Evolutionary conservation across 2,113 vertebrate genomes (phyloP).

Genomic region (Oenanthe melanoleuca): DNA sequence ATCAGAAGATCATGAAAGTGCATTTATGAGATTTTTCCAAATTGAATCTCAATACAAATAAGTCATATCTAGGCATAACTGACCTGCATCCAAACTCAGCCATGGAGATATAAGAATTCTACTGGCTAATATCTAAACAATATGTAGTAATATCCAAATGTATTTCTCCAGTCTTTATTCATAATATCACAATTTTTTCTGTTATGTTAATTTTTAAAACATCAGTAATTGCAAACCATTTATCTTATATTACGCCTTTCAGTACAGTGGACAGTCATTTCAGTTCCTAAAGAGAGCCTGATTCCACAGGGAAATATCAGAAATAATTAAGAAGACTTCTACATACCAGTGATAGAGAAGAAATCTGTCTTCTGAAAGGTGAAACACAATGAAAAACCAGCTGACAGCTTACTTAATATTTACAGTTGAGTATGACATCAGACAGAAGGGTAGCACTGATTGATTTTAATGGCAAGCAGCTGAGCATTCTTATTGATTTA

Average conservation of each 20-base stretch:
- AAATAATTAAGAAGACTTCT: conserved; percentile 66
- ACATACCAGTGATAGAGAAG: conserved; percentile 29
- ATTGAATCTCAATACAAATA: not conserved
- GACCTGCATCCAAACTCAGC: not conserved
- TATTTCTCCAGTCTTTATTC: not conserved
- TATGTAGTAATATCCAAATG: not conserved
- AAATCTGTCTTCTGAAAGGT: conserved; percentile 67
- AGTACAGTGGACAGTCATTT: conserved; percentile 29
- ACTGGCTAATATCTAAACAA: not conserved
- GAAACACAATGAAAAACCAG: conserved; percentile 67
- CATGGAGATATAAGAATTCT: not conserved
- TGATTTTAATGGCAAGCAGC: conserved; percentile 76
- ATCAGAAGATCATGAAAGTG: conserved; percentile 19
- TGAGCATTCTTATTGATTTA: conserved; percentile 72
- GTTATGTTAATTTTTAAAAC: conserved; percentile 17
- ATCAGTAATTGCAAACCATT: not conserved
- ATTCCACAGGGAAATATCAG: conserved; percentile 53
- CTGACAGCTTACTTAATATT: conserved; percentile 76
- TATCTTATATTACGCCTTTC: not conserved
- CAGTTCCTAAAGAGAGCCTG: conserved; percentile 19
- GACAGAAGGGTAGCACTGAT: conserved; percentile 62
- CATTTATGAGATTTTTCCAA: conserved; percentile 25
- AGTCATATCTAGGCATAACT: not conserved
- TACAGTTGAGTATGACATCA: conserved; percentile 76
- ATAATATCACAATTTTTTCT: not conserved